Base-by-base conservation (phyloP, 2,888 invertebrate genomes). In the Ophraella communa region DNA sequence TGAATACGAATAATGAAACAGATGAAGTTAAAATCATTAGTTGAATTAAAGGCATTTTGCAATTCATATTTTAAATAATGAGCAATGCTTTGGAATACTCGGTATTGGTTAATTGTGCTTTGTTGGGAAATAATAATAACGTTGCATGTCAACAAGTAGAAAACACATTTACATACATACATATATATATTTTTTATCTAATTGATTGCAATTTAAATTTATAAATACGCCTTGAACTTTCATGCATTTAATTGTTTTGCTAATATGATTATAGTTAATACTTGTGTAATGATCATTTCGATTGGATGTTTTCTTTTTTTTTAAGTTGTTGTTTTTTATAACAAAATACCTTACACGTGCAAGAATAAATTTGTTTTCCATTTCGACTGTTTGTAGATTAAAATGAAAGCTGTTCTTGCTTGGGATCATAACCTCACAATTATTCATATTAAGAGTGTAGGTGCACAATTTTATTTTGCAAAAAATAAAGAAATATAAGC, bases 161-260 rank as follows among this genome's bases (percentile, higher is more conserved):
- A 55, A 21, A 49, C n/a, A 27, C 42, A 23, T 52, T 35, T 35
- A 35, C 35, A 3, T 35, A 3, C 4, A 35, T n/a, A 35, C n/a
- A 8, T n/a, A 11, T 14, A 30, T 30, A 30, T 10, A 10, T 51
- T 56, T 57, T 63, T 57, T 63, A 23, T 57, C 18, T 57, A 35
- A 35, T 57, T 57, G 57, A 63, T 63, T 52, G 35, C 44, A 35
- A 35, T 35, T 51, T 52, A 21, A 63, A 63, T 57, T 63, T n/a
- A 55, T 18, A 23, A 21, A 42, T 20, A 63, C 52, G 21, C 62
- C 62, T 63, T 63, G 62, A 52, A 57, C 62, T 52, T 63, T 63
- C 56, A 51, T 21, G 11, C 21, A 47, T 47, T 35, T 35, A 35
- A 47, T 24, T 21, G 67, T 66, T 44, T 24, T 47, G 54, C 51